Evolutionary conservation across 2,113 vertebrate species (phyloP).

Genomic region (Aptenodytes forsteri): DNA sequence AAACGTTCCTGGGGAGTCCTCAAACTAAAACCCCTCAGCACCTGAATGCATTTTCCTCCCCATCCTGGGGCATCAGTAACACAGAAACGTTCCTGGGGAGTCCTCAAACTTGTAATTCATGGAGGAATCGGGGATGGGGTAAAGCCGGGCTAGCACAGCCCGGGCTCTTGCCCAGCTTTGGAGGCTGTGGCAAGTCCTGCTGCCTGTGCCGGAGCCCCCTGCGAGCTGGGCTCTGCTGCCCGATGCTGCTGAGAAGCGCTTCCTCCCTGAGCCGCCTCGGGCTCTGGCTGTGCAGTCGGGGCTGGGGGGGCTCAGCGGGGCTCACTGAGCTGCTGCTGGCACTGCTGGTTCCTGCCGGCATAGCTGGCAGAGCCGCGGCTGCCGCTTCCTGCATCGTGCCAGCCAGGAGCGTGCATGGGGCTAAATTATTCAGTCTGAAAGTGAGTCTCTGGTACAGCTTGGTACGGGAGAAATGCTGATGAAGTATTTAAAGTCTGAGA

Average conservation of each 20-base stretch:
- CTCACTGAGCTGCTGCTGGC: neutral
- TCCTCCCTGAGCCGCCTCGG: accelerated
- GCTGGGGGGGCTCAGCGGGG: neutral
- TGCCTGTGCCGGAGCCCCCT: accelerated
- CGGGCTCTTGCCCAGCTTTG: accelerated
- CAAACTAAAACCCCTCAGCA: neutral
- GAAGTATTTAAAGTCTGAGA: constrained; percentile 28
- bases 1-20: neutral
- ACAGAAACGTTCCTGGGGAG: accelerated
- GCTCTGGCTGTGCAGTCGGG: neutral
- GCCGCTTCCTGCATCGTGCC: accelerated
- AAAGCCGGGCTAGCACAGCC: too few species aligned
- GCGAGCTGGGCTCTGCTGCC: neutral
- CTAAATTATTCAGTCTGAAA: constrained; percentile 41
- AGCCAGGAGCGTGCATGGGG: accelerated
- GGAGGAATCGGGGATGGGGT: accelerated
- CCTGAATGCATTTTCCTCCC: neutral
- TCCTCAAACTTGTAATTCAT: neutral
- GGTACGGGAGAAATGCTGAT: neutral
- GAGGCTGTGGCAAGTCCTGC: neutral
- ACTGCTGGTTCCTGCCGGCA: accelerated
- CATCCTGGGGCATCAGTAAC: accelerated
- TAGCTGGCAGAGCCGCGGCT: neutral
- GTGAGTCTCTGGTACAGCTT: neutral
- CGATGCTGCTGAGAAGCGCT: neutral